A percentile compares a stretch with the other conserved stretches of the same genome.
Conservation (phyloP, 2,797 vertebrate genomes). For the Balearica regulorum region DNA sequence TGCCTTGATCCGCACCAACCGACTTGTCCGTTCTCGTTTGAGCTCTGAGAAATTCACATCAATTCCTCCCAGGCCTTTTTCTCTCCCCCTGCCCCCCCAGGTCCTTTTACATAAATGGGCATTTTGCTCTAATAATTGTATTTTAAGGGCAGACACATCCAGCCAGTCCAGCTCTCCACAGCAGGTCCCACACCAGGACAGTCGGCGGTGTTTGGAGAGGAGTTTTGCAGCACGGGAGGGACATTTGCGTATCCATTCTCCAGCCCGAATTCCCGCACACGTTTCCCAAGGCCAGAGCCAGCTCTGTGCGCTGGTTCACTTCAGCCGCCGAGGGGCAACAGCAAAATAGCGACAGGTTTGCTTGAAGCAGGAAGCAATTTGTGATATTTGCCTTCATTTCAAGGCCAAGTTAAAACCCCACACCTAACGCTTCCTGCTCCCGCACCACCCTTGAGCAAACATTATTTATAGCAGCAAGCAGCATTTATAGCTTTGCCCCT, state of each 20-base stretch:
- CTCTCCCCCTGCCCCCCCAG: accelerated
- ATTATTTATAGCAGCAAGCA: neutral
- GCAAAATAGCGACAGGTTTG: neutral
- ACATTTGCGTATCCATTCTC: neutral
- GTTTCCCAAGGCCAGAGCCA: neutral
- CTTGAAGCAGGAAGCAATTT: neutral
- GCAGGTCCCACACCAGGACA: neutral
- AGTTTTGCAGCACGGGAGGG: neutral
- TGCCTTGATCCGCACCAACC: neutral
- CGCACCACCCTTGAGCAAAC: neutral
- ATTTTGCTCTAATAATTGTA: neutral
- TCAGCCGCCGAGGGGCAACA: neutral
- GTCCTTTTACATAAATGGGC: neutral
- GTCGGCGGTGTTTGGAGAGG: accelerated
- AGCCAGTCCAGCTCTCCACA: neutral
- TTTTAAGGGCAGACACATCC: neutral
- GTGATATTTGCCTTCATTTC: neutral
- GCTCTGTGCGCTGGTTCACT: neutral
- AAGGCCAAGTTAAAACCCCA: neutral
- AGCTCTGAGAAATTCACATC: neutral
- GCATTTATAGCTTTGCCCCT: slow-evolving; percentile 45
- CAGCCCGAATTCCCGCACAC: neutral
- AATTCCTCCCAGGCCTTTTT: neutral
- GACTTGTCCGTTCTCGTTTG: neutral
- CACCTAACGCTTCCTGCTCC: neutral